A percentile compares a stretch with the other conserved stretches of the same genome.
These are phyloP conservation scores for Elaphurus davidianus DNA, from an alignment of 2,113 vertebrate species.

Conservation along the genomic window DNA sequence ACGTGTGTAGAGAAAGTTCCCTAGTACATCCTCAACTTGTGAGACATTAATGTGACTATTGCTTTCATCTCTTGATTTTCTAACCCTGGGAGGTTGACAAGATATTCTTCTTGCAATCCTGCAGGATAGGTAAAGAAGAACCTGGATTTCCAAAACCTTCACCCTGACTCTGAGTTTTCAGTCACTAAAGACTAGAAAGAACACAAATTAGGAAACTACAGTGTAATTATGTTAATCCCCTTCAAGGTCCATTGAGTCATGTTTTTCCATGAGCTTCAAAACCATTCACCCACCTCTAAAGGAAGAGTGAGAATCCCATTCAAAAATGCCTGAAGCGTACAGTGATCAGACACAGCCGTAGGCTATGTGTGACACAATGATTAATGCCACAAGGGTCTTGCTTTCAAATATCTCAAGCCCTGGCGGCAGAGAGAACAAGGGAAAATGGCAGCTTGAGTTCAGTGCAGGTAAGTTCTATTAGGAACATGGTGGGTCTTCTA, in stretches of 20 bases:
- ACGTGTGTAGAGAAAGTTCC: accelerated
- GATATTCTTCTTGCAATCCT: neutral
- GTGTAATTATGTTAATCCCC: neutral
- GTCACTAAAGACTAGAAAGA: neutral
- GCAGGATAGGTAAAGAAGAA: neutral
- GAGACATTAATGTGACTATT: accelerated
- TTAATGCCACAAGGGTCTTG: neutral
- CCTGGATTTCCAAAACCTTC: neutral
- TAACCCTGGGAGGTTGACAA: neutral
- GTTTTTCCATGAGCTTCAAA: neutral
- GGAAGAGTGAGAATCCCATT: neutral
- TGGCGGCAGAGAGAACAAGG: neutral
- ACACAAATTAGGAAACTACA: neutral
- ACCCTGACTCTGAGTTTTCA: neutral
- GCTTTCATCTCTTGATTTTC: neutral
- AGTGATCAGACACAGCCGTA: neutral
- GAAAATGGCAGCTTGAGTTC: neutral
- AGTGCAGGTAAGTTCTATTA: neutral
- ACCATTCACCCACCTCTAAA: neutral
- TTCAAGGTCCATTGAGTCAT: neutral
- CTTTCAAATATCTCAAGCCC: neutral
- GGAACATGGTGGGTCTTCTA: neutral
- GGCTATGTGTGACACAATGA: neutral
- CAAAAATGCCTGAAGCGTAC: neutral
- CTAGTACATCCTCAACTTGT: neutral